phyloP scores from a whole-genome alignment of 2,888 invertebrate genomes.

The Eupelmus urozonus region DNA sequence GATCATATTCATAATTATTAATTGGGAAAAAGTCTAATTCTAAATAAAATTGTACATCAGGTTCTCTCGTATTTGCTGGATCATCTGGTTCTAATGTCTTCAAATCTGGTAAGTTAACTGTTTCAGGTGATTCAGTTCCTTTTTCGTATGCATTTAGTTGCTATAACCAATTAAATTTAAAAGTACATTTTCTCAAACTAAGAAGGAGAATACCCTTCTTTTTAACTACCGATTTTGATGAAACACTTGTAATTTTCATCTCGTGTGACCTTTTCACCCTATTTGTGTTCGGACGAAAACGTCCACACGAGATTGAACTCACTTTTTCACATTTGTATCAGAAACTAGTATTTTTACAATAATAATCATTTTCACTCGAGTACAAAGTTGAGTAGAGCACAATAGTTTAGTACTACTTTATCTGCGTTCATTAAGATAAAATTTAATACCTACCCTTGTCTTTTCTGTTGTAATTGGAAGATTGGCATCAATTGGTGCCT shows the following conservation, averaged over 20 bases:
- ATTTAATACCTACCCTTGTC: too few relatives aligned
- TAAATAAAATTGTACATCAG: slow-evolving; percentile 64
- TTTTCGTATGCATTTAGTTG: slow-evolving; percentile 90
- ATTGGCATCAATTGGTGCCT: slow-evolving; percentile 70
- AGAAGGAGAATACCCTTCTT: not conserved
- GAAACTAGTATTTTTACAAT: too few relatives aligned
- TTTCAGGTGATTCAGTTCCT: slow-evolving; percentile 79
- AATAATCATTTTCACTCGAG: too few relatives aligned
- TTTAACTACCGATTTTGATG: not conserved
- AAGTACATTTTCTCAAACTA: too few relatives aligned
- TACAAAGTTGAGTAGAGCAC: too few relatives aligned
- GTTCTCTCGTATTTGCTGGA: slow-evolving; percentile 79
- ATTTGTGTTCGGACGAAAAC: too few relatives aligned
- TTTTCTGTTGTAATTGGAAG: not conserved
- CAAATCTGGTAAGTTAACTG: slow-evolving; percentile 83
- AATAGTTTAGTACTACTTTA: too few relatives aligned
- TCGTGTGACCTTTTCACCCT: too few relatives aligned
- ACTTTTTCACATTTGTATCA: too few relatives aligned
- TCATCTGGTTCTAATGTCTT: slow-evolving; percentile 82
- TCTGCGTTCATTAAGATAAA: too few relatives aligned
- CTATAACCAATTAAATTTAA: too few relatives aligned
- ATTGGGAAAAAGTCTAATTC: slow-evolving; percentile 11
- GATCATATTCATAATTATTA: slow-evolving; percentile 36
- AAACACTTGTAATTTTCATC: not conserved
- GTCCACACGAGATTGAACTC: too few relatives aligned